Evolutionary conservation across 2,888 invertebrate genomes (phyloP), one percentile per base, ranked within the genome.

Genomic region (Lysandra bellargus): DNA sequence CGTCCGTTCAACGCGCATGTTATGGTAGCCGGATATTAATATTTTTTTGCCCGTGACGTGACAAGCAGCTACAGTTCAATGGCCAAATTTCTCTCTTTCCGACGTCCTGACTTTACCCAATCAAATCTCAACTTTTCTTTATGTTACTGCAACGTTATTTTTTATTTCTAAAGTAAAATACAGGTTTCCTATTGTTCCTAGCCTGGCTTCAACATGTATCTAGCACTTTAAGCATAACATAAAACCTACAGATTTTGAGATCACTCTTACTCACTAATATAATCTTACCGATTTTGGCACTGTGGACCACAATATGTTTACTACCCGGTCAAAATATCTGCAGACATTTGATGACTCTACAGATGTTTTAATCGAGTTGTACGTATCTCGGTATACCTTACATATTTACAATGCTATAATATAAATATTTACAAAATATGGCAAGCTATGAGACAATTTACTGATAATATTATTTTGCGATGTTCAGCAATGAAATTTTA

Each of bases 201-300:
- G 33, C 33, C 33, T 1, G 69, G 30, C 7, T 76, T 14, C 61
- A 60, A 14, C 74, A 37, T 49, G n/a, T 30, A 60, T 74, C n/a
- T 75, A n/a, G 53, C 44, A 80, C 83, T 81, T 82, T 82, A 83
- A 74, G 74, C 72, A 82, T 81, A 61, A 61, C 2, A 84, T 85
- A 86, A 86, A 92, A 94, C 92, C 88, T 93, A 93, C 93, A 93
- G 79, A 87, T 88, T 69, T 89, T 94, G 94, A 94, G 94, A 94
- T 94, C 94, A 90, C 91, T 90, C 91, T 93, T 92, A 93, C 79
- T 61, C 83, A 86, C 87, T 91, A 81, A 86, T 88, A 83, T 89
- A 89, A 92, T 92, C 92, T 91, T 91, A 90, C 84, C 89, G 87
- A 91, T 90, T 93, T 94, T 94, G 94, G 94, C 94, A 94, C 94